Evolutionary conservation across 2,113 vertebrate species (phyloP), one percentile per base, ranked within the genome.

Genomic region (Psephotus haematonotus): DNA sequence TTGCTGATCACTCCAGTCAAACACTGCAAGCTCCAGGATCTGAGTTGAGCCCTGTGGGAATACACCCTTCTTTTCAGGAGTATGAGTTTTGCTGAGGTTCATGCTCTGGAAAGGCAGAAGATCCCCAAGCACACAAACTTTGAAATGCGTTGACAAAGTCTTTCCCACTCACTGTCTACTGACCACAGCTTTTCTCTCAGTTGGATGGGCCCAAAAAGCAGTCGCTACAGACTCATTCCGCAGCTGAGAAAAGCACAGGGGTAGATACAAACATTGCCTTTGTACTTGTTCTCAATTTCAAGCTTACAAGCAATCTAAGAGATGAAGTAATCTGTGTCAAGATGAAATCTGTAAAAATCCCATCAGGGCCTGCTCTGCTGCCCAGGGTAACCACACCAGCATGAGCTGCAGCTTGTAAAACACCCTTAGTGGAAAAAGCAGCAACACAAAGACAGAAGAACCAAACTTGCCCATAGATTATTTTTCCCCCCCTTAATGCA

Each of bases 401-500:
- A 9, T 18, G n/a, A 96, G 82, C 76, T 72, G 39, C 80, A 39
- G 90, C 72, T 23, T 83, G 49, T 81, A 35, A 57, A 94, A 88
- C 53, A 68, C 29, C 52, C 75, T 69, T 9, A 1, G 14, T 43
- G 86, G 24, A 64, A 68, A 90, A 85, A 90, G 63, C 1, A 77
- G 25, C 35, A 57, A 52, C 3, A 86, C 79, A 90, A 92, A 95
- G 79, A 62, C 35, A 86, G 39, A 44, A 85, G 68, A 52, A 79
- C 44, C 52, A 81, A 92, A 70, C 82, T 93, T 70, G 76, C 53
- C 71, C 76, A 70, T 81, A 72, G 76, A 90, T 95, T 95, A 76
- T 43, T 83, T 63, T 13, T 28, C 1, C 6, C 4, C 43, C 70
- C 50, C 41, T 59, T 62, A 79, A 43, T 22, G 29, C 67, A 69